Conservation (phyloP, 2,797 vertebrate species). For the Vespertilio murinus region DNA sequence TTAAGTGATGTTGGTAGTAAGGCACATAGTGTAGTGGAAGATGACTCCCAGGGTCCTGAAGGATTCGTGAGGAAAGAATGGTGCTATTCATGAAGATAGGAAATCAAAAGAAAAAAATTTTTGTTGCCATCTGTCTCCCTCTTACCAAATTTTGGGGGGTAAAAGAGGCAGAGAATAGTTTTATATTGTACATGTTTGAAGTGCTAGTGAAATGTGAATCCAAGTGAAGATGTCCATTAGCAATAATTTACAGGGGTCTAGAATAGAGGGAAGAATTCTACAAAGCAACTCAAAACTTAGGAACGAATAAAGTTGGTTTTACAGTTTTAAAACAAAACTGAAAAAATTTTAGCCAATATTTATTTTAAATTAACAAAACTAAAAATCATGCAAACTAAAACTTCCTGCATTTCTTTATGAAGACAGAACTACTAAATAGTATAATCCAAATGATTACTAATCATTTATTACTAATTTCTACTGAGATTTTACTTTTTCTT, state of each 20-base stretch:
- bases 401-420: not conserved
- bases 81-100: not conserved
- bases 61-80: not conserved
- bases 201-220: conserved; percentile 41
- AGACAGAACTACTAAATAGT: not conserved
- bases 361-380: conserved; percentile 50
- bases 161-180: conserved; percentile 20
- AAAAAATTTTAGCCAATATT: not conserved
- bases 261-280: conserved; percentile 27
- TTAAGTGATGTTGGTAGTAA: not conserved
- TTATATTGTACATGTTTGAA: conserved; percentile 7
- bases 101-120: conserved; percentile 44
- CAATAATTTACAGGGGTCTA: conserved; percentile 18
- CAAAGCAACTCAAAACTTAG: not conserved
- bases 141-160: not conserved
- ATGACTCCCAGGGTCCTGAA: not conserved
- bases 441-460: conserved; percentile 51
- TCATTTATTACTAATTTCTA: conserved; percentile 26
- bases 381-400: conserved; percentile 54
- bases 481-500: not conserved
- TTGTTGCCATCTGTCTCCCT: not conserved
- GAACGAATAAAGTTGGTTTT: not conserved
- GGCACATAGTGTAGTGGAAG: not conserved
- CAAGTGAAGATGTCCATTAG: conserved; percentile 26
- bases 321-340: not conserved